phyloP scores from a whole-genome alignment of 2,113 vertebrate genomes.

The Seriola aureovittata region DNA sequence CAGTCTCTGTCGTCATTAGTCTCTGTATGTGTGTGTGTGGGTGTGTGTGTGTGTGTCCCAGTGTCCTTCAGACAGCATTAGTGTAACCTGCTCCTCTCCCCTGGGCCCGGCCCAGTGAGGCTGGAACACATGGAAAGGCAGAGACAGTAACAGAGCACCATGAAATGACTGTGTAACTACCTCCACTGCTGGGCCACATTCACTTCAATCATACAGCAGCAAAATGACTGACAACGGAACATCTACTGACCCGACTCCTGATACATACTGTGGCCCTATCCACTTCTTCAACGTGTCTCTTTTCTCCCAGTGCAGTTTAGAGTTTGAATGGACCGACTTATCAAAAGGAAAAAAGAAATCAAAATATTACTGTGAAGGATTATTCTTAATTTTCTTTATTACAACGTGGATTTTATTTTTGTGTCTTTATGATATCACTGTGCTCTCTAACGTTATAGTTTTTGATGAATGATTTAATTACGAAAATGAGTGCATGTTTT shows the following conservation, averaged over 20 bases:
- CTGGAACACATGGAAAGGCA: constrained; percentile 9
- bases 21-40: too few species aligned
- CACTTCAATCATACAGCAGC: constrained; percentile 29
- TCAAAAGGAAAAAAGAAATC: background rate
- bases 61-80: constrained; percentile 76
- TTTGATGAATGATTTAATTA: background rate
- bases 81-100: constrained; percentile 72
- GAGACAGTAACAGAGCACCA: constrained; percentile 58
- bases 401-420: background rate
- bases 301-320: background rate
- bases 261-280: background rate
- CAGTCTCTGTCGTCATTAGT: background rate
- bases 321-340: background rate
- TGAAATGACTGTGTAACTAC: constrained; percentile 49
- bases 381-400: background rate
- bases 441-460: background rate
- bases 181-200: constrained; percentile 30
- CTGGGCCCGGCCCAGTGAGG: constrained; percentile 48
- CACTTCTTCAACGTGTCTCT: background rate
- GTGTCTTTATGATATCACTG: background rate
- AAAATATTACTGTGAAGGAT: background rate
- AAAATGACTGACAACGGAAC: background rate
- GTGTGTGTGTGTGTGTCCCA: constrained; percentile 14
- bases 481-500: background rate
- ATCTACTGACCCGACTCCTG: background rate